These are phyloP conservation scores for Biston betularia DNA, from an alignment of 2,888 invertebrate genomes.

Conservation along the genomic window DNA sequence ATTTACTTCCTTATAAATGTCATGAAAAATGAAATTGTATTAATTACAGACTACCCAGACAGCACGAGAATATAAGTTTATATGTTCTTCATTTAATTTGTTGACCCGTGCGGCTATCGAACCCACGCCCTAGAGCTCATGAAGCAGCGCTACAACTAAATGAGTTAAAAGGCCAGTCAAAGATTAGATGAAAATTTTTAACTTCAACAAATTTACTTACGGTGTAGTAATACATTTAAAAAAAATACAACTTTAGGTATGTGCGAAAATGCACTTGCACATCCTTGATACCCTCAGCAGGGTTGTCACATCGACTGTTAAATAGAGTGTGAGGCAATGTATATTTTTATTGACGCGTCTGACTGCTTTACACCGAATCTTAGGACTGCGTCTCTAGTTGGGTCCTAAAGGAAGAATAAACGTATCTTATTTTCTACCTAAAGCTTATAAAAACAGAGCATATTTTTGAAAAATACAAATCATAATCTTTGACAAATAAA, in stretches of 20 bases:
- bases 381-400: constrained; percentile 53
- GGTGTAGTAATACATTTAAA: too few species aligned
- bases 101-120: too few species aligned
- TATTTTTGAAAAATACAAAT: constrained; percentile 39
- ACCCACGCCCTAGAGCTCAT: too few species aligned
- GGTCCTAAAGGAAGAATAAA: constrained; percentile 26
- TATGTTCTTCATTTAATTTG: too few species aligned
- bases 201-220: too few species aligned
- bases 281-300: constrained; percentile 67
- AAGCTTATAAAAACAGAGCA: constrained; percentile 45
- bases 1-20: too few species aligned
- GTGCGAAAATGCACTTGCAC: constrained; percentile 38
- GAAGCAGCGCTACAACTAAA: too few species aligned
- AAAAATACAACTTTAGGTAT: constrained; percentile 9
- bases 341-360: constrained; percentile 84
- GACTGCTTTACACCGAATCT: constrained; percentile 67
- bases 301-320: constrained; percentile 79
- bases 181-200: too few species aligned
- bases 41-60: too few species aligned
- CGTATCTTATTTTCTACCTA: constrained; percentile 51
- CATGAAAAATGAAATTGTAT: too few species aligned
- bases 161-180: too few species aligned
- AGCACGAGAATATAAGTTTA: too few species aligned
- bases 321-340: constrained; percentile 84
- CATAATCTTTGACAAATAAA: constrained; percentile 40